Base-by-base conservation (phyloP, 2,888 invertebrate genomes). In the Macrosoma leucophasiata region DNA sequence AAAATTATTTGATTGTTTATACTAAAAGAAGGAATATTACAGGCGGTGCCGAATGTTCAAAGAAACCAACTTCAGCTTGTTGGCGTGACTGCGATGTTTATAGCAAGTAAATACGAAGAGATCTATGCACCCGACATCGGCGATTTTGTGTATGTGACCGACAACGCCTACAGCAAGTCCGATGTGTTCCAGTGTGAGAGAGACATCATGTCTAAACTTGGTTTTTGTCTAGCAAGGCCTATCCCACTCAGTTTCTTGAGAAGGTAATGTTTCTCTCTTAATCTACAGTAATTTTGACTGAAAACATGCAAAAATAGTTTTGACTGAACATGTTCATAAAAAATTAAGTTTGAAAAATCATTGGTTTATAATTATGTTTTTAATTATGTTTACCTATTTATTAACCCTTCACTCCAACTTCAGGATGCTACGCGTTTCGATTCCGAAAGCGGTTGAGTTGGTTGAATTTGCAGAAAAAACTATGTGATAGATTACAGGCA, bases 41-140 rank as follows among this genome's bases (percentile, higher is more conserved):
- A 92, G 91, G 76, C 64, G 2, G 87, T 86, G 17, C 84, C 84
- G 26, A 85, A 86, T 10, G 88, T 93, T 15, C 85, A 87, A 31
- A 88, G 90, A 45, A 89, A 88, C 45, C 87, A 90, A 50, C 84
- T 97, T 37, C 97, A 98, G 64, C 79, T 97, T 43, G 93, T 97
- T 7, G 97, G 97, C 3, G 91, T 95, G 1, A 90, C 96, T 0
- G 91, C 96, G 0, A 89, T 98, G 86, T 91, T 95, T 55, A 89
- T 97, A 32, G 97, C 98, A 0, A 89, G 92, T 58, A 98, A 98
- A 71, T 97, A 95, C 59, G 98, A 98, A 76, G 98, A 98, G 82
- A 91, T 96, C 58, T 95, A 91, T 58, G 88, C 93, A 1, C 96
- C 97, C 0, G 93, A 94, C 24, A 87, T 96, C 12, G 84, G 77